Percentiles rank a stretch among this genome's conserved stretches.
phyloP scores from a whole-genome alignment of 2,113 vertebrate species.

The Panthera leo region DNA sequence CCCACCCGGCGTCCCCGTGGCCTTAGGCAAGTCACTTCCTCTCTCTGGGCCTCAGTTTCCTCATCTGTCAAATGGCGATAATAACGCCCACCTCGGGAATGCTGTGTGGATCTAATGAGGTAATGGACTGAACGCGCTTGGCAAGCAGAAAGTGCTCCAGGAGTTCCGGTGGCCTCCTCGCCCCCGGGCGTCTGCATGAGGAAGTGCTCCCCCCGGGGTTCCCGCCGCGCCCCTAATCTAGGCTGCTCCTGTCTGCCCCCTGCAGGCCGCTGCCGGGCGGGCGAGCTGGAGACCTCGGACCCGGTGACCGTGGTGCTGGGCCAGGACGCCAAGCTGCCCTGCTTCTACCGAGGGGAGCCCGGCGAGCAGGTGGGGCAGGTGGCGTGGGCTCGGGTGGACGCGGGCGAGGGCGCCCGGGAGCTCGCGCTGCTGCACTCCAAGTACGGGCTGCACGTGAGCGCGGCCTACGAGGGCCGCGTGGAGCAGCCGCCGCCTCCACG shows the following conservation, averaged over 20 bases:
- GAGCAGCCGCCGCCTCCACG: slow-evolving; percentile 66
- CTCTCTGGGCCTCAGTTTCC: slow-evolving; percentile 63
- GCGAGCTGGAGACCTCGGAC: slow-evolving; percentile 77
- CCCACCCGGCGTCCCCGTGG: background rate
- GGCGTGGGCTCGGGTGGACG: slow-evolving; percentile 82
- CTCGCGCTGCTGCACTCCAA: slow-evolving; percentile 79
- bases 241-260: slow-evolving; percentile 6
- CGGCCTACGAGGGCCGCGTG: slow-evolving; percentile 80
- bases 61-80: slow-evolving; percentile 60
- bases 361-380: slow-evolving; percentile 85
- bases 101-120: slow-evolving; percentile 63
- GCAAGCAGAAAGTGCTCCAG: slow-evolving; percentile 60
- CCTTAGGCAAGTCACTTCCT: slow-evolving; percentile 62
- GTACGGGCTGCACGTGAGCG: slow-evolving; percentile 82
- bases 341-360: slow-evolving; percentile 82
- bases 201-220: background rate
- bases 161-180: background rate
- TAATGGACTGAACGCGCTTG: slow-evolving; percentile 42
- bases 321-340: slow-evolving; percentile 85
- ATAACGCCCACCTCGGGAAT: slow-evolving; percentile 46
- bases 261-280: slow-evolving; percentile 71
- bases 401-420: slow-evolving; percentile 27
- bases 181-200: too few relatives aligned
- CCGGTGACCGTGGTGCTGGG: slow-evolving; percentile 84
- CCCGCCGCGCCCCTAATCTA: background rate